Percentiles rank a stretch among this genome's conserved stretches.
phyloP scores from a whole-genome alignment of 1,140 invertebrate species.

The Oncopeltus fasciatus region DNA sequence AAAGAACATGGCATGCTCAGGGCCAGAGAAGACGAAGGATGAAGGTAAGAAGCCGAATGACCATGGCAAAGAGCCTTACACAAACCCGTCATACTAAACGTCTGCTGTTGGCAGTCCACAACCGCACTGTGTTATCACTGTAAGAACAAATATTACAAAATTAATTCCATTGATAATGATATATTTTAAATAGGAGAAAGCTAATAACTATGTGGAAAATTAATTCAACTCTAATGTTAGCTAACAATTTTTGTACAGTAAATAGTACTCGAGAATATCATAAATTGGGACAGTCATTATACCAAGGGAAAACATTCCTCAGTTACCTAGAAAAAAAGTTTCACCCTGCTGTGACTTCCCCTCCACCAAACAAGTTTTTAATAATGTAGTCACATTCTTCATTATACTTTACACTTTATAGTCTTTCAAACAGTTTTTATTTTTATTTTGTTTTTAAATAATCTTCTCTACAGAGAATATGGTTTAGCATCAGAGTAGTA shows the following conservation, averaged over 20 bases:
- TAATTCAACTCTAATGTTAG: background rate
- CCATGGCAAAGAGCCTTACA: background rate
- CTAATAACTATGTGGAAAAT: background rate
- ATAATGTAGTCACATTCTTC: too few species aligned
- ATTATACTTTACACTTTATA: too few species aligned
- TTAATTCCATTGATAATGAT: background rate
- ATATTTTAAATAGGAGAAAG: background rate
- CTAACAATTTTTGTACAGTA: background rate
- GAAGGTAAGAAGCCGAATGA: background rate
- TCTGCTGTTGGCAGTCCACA: background rate
- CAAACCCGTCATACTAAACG: conserved; percentile 6
- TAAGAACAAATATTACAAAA: background rate
- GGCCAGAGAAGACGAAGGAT: too few species aligned
- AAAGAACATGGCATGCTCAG: too few species aligned
- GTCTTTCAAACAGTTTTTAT: too few species aligned
- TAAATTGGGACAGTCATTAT: too few species aligned
- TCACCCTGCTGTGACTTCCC: background rate
- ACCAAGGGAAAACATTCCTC: background rate
- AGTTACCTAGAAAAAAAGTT: background rate
- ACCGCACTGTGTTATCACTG: conserved; percentile 1
- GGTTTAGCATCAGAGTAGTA: too few species aligned
- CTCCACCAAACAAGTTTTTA: too few species aligned
- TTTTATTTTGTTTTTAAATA: too few species aligned
- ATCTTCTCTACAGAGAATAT: too few species aligned
- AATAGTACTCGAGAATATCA: background rate